phyloP scores from a whole-genome alignment of 2,888 invertebrate species.

The Hyposoter didymator region DNA sequence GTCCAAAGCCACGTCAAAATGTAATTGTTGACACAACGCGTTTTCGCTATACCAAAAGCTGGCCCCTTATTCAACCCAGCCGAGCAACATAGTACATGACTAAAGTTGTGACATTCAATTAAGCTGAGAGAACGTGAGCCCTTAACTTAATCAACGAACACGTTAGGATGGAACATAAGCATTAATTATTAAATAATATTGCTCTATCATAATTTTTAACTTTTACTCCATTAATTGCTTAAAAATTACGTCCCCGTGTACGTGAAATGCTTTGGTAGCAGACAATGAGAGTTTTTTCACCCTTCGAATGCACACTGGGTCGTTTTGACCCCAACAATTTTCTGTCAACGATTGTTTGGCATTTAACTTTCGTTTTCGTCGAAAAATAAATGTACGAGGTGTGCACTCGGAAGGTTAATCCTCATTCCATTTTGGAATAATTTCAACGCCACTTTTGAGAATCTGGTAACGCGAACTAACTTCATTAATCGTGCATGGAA shows the following conservation, averaged over 20 bases:
- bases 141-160: not conserved
- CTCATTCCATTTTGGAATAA: too few species aligned
- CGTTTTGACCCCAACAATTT: too few species aligned
- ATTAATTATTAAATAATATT: not conserved
- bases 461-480: too few species aligned
- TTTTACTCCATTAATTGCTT: not conserved
- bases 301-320: not conserved
- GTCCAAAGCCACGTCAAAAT: conserved; percentile 23
- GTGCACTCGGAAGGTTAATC: too few species aligned
- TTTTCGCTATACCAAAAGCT: conserved; percentile 25
- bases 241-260: not conserved
- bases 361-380: too few species aligned
- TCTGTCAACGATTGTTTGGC: too few species aligned
- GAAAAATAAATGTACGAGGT: too few species aligned
- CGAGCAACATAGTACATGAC: not conserved
- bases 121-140: not conserved
- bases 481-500: too few species aligned
- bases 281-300: not conserved
- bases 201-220: not conserved
- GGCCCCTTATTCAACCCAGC: not conserved
- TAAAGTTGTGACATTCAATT: not conserved
- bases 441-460: too few species aligned
- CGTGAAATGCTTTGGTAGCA: not conserved
- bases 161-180: not conserved
- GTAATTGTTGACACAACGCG: conserved; percentile 26